Evolutionary conservation across 2,797 vertebrate genomes (phyloP).

Genomic region (Darevskia nairensis): DNA sequence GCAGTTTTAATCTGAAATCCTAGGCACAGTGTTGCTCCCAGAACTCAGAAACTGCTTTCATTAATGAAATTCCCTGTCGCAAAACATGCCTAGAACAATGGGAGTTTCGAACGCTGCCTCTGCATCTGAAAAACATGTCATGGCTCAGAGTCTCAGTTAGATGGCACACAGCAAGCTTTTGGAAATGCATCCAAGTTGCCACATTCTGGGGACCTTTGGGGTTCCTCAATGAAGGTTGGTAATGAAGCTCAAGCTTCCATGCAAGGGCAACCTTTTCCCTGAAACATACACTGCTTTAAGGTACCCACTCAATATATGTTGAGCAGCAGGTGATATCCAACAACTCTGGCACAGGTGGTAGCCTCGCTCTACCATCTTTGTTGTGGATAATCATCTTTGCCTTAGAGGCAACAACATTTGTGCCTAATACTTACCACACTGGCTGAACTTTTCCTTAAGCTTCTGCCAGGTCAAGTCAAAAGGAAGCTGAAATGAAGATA

Average conservation of each 20-base stretch:
- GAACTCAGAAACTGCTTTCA: too few species aligned
- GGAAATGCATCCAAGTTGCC: not conserved
- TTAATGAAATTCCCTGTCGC: too few species aligned
- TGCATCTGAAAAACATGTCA: too few species aligned
- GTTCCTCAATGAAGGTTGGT: not conserved
- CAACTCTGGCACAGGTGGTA: not conserved
- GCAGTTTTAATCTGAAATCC: too few species aligned
- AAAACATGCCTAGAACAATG: too few species aligned
- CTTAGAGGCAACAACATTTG: conserved; percentile 14
- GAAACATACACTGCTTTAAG: not conserved
- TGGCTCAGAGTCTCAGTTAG: not conserved
- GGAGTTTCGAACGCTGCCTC: too few species aligned
- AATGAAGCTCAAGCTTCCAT: not conserved
- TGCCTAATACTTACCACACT: conserved; percentile 88
- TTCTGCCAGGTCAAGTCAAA: conserved; percentile 99
- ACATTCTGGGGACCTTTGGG: not conserved
- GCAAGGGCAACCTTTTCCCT: not conserved
- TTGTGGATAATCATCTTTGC: conserved; percentile 5
- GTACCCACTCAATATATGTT: not conserved
- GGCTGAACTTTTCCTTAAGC: conserved; percentile 97
- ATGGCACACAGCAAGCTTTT: not conserved
- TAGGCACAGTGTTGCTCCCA: too few species aligned
- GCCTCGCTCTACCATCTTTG: not conserved
- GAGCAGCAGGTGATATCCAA: not conserved
- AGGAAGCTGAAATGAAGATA: conserved; percentile 88